Percentiles rank a stretch among this genome's conserved stretches.
phyloP scores from a whole-genome alignment of 2,113 vertebrate genomes.

The Clupea harengus region DNA sequence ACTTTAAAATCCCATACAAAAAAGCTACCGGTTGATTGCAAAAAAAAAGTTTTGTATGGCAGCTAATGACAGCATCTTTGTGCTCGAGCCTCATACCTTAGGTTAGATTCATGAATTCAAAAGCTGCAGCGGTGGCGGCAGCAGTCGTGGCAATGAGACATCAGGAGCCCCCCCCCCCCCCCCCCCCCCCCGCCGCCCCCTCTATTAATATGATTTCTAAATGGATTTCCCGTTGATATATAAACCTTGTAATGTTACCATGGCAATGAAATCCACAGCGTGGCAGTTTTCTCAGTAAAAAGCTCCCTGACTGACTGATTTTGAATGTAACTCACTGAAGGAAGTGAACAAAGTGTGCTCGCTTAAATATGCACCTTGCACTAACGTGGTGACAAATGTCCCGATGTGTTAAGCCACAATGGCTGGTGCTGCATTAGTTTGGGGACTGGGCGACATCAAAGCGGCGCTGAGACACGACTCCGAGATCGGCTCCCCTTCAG shows the following conservation, averaged over 20 bases:
- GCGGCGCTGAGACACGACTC: no score
- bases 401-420: slow-evolving; percentile 57
- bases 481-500: no score
- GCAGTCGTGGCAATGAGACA: slow-evolving; percentile 39
- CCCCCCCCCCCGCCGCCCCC: not conserved
- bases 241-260: slow-evolving; percentile 54
- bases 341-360: slow-evolving; percentile 49
- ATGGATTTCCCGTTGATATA: slow-evolving; percentile 49
- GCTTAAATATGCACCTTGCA: slow-evolving; percentile 55
- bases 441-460: slow-evolving; percentile 38
- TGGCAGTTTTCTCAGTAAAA: slow-evolving; percentile 43
- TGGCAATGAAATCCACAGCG: slow-evolving; percentile 47
- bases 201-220: slow-evolving; percentile 51
- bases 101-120: not conserved
- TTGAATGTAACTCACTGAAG: slow-evolving; percentile 46
- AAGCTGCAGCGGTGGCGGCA: not conserved
- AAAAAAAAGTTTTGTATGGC: not conserved
- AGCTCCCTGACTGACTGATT: slow-evolving; percentile 45
- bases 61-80: slow-evolving; percentile 19
- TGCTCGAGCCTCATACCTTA: slow-evolving; percentile 21
- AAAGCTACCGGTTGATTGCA: not conserved
- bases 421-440: slow-evolving; percentile 32
- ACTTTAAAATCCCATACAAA: not conserved
- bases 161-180: slow-evolving; percentile 14
- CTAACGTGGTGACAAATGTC: slow-evolving; percentile 50